Conservation (phyloP, 2,888 invertebrate species). For the Gisinianus flammeolus region DNA sequence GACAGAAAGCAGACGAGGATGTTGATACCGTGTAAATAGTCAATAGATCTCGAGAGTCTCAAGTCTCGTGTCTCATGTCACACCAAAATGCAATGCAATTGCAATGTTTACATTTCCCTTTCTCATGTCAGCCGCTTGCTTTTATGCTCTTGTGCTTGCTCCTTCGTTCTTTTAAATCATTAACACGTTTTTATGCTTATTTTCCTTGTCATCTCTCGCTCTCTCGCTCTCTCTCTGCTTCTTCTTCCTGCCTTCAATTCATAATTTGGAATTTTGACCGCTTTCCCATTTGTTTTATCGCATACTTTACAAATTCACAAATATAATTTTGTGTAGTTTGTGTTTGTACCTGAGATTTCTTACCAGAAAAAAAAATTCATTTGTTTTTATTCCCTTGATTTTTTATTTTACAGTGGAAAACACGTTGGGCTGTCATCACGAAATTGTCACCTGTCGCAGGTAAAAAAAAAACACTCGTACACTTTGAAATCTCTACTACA, state of each 20-base stretch:
- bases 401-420: slow-evolving; percentile 56
- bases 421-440: slow-evolving; percentile 57
- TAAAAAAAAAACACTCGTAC: slow-evolving; percentile 38
- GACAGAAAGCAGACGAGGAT: too few relatives aligned
- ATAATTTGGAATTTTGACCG: neutral
- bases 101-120: too few relatives aligned
- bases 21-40: too few relatives aligned
- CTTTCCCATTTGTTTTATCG: neutral
- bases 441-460: slow-evolving; percentile 58
- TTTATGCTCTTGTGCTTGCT: neutral
- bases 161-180: neutral
- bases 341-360: too few relatives aligned
- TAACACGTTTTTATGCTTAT: neutral
- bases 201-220: neutral
- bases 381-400: neutral
- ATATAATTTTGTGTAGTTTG: too few relatives aligned
- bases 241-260: neutral
- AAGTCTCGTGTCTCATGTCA: too few relatives aligned
- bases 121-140: too few relatives aligned
- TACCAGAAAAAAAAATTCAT: neutral
- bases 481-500: neutral
- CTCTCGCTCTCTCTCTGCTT: neutral
- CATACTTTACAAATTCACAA: too few relatives aligned
- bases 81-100: neutral
- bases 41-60: slow-evolving; percentile 21